Evolutionary conservation across 2,888 invertebrate species (phyloP), one percentile per base, ranked within the genome.

Genomic region (Rhagonycha lutea): DNA sequence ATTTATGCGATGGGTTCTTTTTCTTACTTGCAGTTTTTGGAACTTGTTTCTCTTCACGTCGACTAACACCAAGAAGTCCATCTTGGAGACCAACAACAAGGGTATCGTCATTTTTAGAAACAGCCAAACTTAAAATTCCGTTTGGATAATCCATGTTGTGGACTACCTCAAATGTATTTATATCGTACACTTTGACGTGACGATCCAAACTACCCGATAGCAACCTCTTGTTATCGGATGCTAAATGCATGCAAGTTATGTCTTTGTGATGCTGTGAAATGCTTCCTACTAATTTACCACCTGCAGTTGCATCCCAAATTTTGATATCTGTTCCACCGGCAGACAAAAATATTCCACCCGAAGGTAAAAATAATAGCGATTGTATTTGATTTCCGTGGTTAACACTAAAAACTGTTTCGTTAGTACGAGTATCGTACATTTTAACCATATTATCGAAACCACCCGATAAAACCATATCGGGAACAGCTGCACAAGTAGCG

Each of bases 261-360:
- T 98, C 97, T 90, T 99, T 99, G 87, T 98, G 97, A 88, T 99
- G 99, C 82, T 96, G 95, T 2, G 94, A 94, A 79, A 99, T 91
- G 83, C 92, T 93, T 1, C 96, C 93, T 24, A 99, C 86, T 72
- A 96, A 89, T 85, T 94, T 94, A 10, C 98, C 98, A 28, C 97
- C 96, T 80, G 95, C 92, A 70, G 97, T 91, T 5, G 94, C 92
- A 87, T 99, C 98, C 98, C 98, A 99, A 0, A 99, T 94, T 87
- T 94, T 94, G 7, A 98, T 93, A 86, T 95, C 94, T 47, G 94
- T 96, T 0, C 96, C 97, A 81, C 98, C 98, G 76, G 97, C 97
- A 82, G 97, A 96, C 68, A 98, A 89, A 84, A 98, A 94, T 83
- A 98, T 91, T 62, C 96, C 96, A 23, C 98, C 98, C 68, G 94